Evolutionary conservation across 2,888 invertebrate species (phyloP), one percentile per base, ranked within the genome.

Genomic region (Orthonychiurus folsomi): DNA sequence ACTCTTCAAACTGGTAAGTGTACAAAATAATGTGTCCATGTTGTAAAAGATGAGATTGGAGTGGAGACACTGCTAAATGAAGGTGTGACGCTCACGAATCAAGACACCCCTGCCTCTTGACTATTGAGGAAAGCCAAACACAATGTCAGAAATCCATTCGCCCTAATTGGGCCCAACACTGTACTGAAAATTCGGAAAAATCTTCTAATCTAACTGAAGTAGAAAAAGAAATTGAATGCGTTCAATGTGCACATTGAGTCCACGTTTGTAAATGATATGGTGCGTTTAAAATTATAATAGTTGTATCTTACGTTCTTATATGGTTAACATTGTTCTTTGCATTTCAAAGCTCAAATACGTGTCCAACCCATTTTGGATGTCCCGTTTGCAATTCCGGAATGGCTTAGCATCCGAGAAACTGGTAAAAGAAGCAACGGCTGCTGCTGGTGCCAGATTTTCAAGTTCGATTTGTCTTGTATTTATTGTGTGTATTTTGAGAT

Each of bases 1-100:
- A 56, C 20, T 56, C 25, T n/a, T n/a, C n/a, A n/a, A 18, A 28
- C 56, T 5, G 27, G 20, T n/a, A 56, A 27, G 26, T 27, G 27
- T 3, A 9, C 18, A n/a, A 21, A 52, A 52, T 52, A 3, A 52
- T n/a, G n/a, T n/a, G n/a, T n/a, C 37, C 37, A 37, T 37, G 15
- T 9, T 37, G 5, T 37, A 37, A 9, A 37, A 37, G 37, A 37
- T 37, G 9, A 9, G 9, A 37, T 37, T 37, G 15, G 5, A 37
- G 15, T 37, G 5, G 5, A n/a, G n/a, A n/a, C n/a, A n/a, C 37
- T 37, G 15, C 37, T 15, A 37, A 15, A 15, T 37, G 37, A 5
- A 15, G 15, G 15, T 37, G 15, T 37, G 15, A 37, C 5, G 37
- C 37, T n/a, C n/a, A n/a, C 37, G 15, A 37, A 9, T 37, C 37